Base-by-base conservation (phyloP, 2,888 invertebrate genomes). In the Caenorhabditis sp. region DNA sequence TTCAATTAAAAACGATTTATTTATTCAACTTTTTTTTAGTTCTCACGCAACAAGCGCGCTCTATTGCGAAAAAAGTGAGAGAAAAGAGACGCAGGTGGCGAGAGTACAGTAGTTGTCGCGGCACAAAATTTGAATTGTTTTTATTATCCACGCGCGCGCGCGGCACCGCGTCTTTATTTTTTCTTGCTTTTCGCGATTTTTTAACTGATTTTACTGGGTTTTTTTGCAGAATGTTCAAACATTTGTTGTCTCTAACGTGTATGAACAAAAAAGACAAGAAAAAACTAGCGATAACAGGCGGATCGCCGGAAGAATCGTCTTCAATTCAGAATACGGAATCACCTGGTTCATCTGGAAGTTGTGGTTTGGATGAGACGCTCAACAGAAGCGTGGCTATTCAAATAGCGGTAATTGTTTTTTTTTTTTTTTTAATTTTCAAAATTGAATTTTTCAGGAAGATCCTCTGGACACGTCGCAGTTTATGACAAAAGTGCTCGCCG, bases 141-240 rank as follows among this genome's bases (percentile, higher is more conserved):
- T n/a, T n/a, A n/a, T n/a, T n/a, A n/a, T n/a, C n/a, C n/a, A n/a
- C n/a, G n/a, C n/a, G n/a, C n/a, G n/a, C n/a, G n/a, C n/a, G n/a
- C n/a, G n/a, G n/a, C n/a, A n/a, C n/a, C n/a, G n/a, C n/a, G n/a
- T n/a, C n/a, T n/a, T n/a, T n/a, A n/a, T 40, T 67, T 26, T 22
- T 37, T 20, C 18, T 53, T 9, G 11, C 8, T 32, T 37, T 37
- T 20, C 22, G 20, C 6, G 6, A 35, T 65, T 37, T 53, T 56
- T 20, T 35, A 32, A 15, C 6, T 9, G 11, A 24, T 50, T 18
- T 40, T 13, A 40, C 9, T 13, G 13, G 5, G 1, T 56, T 22
- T 67, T 20, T n/a, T 72, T 74, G 35, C 60, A 76, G 67, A 53
- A 78, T 69, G 69, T 24, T 78, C 24, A 78, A 78, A 51, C 32